A percentile compares a stretch with the other conserved stretches of the same genome.
These are phyloP conservation scores for Galerucella nymphaeae DNA, from an alignment of 2,888 invertebrate genomes.

Conservation along the genomic window DNA sequence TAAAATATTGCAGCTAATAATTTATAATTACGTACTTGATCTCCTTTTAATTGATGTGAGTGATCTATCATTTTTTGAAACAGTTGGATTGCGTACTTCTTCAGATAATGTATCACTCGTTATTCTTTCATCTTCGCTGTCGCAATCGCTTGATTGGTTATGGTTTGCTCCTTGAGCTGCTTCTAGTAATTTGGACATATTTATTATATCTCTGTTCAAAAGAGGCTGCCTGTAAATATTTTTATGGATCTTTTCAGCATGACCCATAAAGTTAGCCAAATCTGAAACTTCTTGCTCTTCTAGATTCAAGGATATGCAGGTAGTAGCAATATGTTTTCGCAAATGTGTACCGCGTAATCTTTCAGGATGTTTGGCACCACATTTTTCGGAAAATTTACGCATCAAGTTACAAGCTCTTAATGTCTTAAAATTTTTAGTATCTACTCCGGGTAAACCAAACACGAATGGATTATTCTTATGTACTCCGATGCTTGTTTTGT, in stretches of 20 bases:
- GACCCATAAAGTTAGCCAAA: slow-evolving; percentile 51
- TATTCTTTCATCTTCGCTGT: background rate
- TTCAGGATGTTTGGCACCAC: slow-evolving; percentile 47
- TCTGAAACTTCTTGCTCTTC: slow-evolving; percentile 46
- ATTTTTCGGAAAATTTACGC: slow-evolving; percentile 45
- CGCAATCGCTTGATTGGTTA: slow-evolving; percentile 1
- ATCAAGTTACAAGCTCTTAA: slow-evolving; percentile 35
- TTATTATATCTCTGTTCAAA: slow-evolving; percentile 43
- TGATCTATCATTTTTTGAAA: too few species aligned
- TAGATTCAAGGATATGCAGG: slow-evolving; percentile 47
- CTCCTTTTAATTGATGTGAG: too few species aligned
- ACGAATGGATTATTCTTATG: background rate
- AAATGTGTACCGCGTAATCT: slow-evolving; percentile 47
- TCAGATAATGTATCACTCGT: background rate
- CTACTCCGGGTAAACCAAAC: background rate
- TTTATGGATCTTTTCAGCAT: too few species aligned
- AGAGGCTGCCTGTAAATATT: slow-evolving; percentile 48
- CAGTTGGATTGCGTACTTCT: too few species aligned
- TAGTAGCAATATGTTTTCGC: slow-evolving; percentile 51
- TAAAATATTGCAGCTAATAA: background rate
- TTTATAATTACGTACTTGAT: too few species aligned
- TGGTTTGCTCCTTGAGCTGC: slow-evolving; percentile 38
- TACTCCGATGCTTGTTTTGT: background rate
- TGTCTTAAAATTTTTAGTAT: background rate
- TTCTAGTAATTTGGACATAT: slow-evolving; percentile 47